Evolutionary conservation across 2,797 vertebrate species (phyloP).

Genomic region (Diplodus sargus): DNA sequence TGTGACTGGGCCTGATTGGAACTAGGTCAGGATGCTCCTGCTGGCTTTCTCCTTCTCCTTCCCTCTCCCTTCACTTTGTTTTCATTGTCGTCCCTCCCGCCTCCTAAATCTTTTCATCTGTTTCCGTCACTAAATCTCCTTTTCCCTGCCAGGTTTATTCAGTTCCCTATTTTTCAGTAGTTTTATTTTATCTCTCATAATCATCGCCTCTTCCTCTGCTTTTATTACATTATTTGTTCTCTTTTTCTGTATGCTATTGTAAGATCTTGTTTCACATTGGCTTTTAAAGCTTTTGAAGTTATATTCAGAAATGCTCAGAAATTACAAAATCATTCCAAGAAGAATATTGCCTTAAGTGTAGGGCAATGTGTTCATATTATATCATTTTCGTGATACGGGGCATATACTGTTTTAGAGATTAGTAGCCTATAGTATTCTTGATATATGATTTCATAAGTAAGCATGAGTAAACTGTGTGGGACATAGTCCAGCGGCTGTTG

Average conservation of each 20-base stretch:
- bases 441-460: too few species aligned
- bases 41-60: slow-evolving; percentile 12
- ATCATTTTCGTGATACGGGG: too few species aligned
- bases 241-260: slow-evolving; percentile 7
- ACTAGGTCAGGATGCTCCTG: slow-evolving; percentile 66
- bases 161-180: neutral
- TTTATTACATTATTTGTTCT: slow-evolving; percentile 13
- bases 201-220: slow-evolving; percentile 15
- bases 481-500: too few species aligned
- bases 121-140: slow-evolving; percentile 31
- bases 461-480: too few species aligned
- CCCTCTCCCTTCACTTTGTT: neutral
- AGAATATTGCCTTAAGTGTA: neutral
- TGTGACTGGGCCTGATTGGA: slow-evolving; percentile 60
- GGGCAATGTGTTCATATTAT: too few species aligned
- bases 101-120: slow-evolving; percentile 28
- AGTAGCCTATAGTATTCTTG: too few species aligned
- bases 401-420: too few species aligned
- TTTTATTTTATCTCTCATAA: neutral
- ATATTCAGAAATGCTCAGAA: slow-evolving; percentile 19
- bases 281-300: slow-evolving; percentile 29
- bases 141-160: slow-evolving; percentile 22
- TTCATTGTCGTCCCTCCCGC: slow-evolving; percentile 17
- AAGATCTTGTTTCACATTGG: slow-evolving; percentile 20
- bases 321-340: neutral